Base-by-base conservation (phyloP, 2,113 vertebrate genomes). In the Thomomys bottae region DNA sequence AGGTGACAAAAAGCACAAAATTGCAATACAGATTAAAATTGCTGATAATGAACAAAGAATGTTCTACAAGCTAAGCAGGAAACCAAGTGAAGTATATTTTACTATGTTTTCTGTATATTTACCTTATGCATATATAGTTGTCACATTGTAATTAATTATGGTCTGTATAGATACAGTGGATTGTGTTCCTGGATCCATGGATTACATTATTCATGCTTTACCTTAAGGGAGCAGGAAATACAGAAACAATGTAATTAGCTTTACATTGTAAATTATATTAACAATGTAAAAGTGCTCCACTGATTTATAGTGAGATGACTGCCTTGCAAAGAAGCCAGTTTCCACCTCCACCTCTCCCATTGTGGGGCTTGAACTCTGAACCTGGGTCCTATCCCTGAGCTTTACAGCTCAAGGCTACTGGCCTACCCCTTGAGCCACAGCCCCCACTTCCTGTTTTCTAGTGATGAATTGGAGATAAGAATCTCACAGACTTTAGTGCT, bases 181-280 rank as follows among this genome's bases (percentile, higher is more conserved):
- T 26, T 93, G 72, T 82, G 64, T 81, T 93, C 75, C 88, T 82
- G 40, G 89, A 82, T 93, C 92, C 87, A 90, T 88, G 38, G 38
- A 77, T 94, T 68, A 49, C 73, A 92, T 75, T 66, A 87, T 49
- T 81, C 15, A 5, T 57, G 86, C 87, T 94, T 95, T 87, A 91
- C 73, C 64, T 86, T 84, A 89, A 93, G 64, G 90, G 34, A 89
- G 38, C 42, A 83, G 57, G 88, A 79, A 83, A 40, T 61, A 42
- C 32, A 78, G 49, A 92, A 95, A 73, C 21, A 89, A 59, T 81
- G 21, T 93, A 86, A 92, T 91, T 68, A 87, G 42, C 78, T 87
- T 91, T 49, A n/a, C n/a, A n/a, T n/a, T n/a, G n/a, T n/a, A n/a
- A n/a, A n/a, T n/a, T n/a, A n/a, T n/a, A n/a, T n/a, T n/a, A n/a